A percentile compares a stretch with the other conserved stretches of the same genome.
These are phyloP conservation scores for Alentia gelatinosa DNA, from an alignment of 2,888 invertebrate genomes.

Conservation along the genomic window DNA sequence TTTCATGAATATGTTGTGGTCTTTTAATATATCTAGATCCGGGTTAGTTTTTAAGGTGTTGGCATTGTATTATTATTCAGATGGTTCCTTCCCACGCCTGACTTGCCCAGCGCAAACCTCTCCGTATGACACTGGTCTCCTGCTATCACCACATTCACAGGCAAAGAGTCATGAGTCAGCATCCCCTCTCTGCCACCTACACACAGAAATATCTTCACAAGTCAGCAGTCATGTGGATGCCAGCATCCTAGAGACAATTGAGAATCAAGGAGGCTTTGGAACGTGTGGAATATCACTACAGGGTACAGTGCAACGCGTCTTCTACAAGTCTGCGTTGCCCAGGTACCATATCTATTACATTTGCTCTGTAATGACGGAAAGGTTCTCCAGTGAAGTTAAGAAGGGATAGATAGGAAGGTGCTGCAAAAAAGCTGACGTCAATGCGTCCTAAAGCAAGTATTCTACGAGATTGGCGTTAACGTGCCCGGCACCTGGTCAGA, in stretches of 20 bases:
- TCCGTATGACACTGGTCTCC: neutral
- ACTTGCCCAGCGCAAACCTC: neutral
- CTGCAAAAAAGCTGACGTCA: too few relatives aligned
- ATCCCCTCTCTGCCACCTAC: neutral
- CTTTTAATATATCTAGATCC: too few relatives aligned
- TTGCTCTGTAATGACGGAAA: neutral
- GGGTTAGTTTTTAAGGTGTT: too few relatives aligned
- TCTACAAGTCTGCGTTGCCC: too few relatives aligned
- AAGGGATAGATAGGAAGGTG: too few relatives aligned
- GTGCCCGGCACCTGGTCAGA: too few relatives aligned
- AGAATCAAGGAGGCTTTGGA: slow-evolving; percentile 7
- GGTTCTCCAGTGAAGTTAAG: neutral
- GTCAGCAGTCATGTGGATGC: neutral
- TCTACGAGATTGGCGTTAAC: too few relatives aligned
- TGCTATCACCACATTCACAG: neutral
- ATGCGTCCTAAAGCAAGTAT: too few relatives aligned
- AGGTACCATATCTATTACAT: neutral
- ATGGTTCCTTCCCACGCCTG: neutral
- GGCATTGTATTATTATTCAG: too few relatives aligned
- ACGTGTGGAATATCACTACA: neutral
- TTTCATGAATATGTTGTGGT: too few relatives aligned
- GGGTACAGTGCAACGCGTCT: neutral
- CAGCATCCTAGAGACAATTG: slow-evolving; percentile 22
- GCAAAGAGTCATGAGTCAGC: neutral
- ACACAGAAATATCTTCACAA: neutral